Base-by-base conservation (phyloP, 2,888 invertebrate genomes). In the Caenorhabditis becei region DNA sequence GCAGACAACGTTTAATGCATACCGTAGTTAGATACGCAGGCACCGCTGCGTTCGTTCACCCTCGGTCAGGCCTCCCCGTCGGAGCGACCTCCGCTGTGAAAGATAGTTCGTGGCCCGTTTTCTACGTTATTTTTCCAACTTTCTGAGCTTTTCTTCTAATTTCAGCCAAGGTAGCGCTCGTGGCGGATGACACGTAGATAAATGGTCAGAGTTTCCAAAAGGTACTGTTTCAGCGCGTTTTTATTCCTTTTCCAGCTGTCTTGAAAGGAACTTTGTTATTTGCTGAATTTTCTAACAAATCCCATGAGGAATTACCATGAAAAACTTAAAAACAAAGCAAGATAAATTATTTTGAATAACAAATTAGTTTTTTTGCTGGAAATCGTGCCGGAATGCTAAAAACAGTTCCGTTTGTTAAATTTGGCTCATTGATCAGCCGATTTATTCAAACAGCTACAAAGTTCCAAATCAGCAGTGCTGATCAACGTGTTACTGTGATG, bases 11-110 rank as follows among this genome's bases (percentile, higher is more conserved):
- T 51, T 67, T 67, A 77, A 67, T 67, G 37, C 51, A 67, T 75
- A 80, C 80, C 80, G 80, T 80, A 80, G 80, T 80, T 80, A 67
- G 80, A 80, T 80, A 56, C 75, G 80, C 80, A 80, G 80, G 80
- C 74, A 51, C 61, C 74, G 75, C 49, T 32, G 80, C 75, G 80
- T 62, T 56, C 69, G 28, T 32, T 37, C 54, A 24, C 20, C 58
- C 63, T 44, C 63, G 49, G 35, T 53, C 74, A 65, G 41, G 51
- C 75, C 75, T 32, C 67, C 26, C 51, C 24, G 16, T 61, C 37
- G 49, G 16, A 41, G 58, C 56, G 37, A 65, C 72, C 65, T 56
- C 56, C 63, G 37, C 71, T 62, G 41, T 53, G 51, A 47, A 20
- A 54, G 58, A 61, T 41, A 44, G 72, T 72, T 72, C 53, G 59